These are phyloP conservation scores for Cryptoleucopteryx plumbea DNA, from an alignment of 2,113 vertebrate species.

Conservation along the genomic window DNA sequence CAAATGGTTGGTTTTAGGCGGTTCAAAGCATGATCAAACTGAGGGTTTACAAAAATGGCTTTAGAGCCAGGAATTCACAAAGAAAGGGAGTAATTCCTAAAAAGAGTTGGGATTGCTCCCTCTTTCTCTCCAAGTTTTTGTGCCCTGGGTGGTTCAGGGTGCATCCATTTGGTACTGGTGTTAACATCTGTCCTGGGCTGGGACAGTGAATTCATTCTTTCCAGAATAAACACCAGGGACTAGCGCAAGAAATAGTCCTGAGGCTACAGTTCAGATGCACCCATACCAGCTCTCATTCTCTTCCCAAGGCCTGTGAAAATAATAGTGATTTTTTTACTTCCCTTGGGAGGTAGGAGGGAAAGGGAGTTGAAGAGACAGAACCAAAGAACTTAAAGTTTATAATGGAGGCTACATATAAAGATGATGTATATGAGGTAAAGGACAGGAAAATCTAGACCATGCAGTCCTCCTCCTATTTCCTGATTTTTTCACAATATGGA, in stretches of 20 bases:
- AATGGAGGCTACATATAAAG: neutral
- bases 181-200: neutral
- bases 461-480: neutral
- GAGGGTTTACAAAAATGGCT: neutral
- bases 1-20: neutral
- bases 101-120: neutral
- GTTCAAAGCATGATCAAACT: neutral
- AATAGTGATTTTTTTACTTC: neutral
- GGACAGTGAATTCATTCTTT: neutral
- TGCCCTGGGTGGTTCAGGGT: neutral
- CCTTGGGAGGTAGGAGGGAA: neutral
- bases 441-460: neutral
- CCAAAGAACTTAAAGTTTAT: neutral
- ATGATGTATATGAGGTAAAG: neutral
- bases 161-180: neutral
- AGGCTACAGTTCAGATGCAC: neutral
- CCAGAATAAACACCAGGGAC: neutral
- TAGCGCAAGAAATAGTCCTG: neutral
- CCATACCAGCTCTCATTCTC: neutral
- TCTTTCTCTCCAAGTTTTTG: neutral
- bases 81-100: neutral
- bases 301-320: neutral
- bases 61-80: neutral
- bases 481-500: neutral
- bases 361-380: neutral